A percentile compares a stretch with the other conserved stretches of the same genome.
These are phyloP conservation scores for Thalassaphorura encarpata DNA, from an alignment of 1,140 invertebrate genomes.

Conservation along the genomic window DNA sequence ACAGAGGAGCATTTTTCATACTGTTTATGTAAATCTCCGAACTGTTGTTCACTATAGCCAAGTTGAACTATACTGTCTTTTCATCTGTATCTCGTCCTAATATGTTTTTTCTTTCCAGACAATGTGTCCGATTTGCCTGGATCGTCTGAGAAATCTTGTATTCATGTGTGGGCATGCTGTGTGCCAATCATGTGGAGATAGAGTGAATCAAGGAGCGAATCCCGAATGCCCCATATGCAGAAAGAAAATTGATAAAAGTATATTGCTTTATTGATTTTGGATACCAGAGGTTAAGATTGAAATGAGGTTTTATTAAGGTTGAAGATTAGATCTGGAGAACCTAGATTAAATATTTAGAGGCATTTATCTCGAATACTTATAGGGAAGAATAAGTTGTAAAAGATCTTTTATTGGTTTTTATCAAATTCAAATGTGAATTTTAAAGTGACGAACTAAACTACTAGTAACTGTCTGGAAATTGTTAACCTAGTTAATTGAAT, in stretches of 20 bases:
- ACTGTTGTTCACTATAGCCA: neutral
- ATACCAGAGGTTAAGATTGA: no score
- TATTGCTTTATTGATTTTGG: slow-evolving; percentile 80
- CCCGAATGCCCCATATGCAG: slow-evolving; percentile 93
- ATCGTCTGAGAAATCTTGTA: slow-evolving; percentile 96
- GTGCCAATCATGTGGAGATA: slow-evolving; percentile 96
- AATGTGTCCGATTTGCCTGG: slow-evolving; percentile 95
- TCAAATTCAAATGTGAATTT: no score
- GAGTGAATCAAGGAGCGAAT: slow-evolving; percentile 56
- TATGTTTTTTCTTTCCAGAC: slow-evolving; percentile 54
- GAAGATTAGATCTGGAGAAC: no score
- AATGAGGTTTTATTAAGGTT: no score
- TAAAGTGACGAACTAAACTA: no score
- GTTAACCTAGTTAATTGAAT: no score
- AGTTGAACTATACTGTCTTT: neutral
- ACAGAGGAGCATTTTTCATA: neutral
- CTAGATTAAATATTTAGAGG: no score
- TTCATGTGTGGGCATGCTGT: slow-evolving; percentile 95
- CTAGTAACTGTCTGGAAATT: no score
- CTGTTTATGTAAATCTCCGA: neutral
- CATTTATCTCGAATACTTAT: no score
- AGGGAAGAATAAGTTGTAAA: no score
- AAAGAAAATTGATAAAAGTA: slow-evolving; percentile 88
- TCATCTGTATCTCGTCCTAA: neutral
- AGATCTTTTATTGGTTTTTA: no score